Evolutionary conservation across 2,797 vertebrate species (phyloP).

Genomic region (Smutsia temminckii): DNA sequence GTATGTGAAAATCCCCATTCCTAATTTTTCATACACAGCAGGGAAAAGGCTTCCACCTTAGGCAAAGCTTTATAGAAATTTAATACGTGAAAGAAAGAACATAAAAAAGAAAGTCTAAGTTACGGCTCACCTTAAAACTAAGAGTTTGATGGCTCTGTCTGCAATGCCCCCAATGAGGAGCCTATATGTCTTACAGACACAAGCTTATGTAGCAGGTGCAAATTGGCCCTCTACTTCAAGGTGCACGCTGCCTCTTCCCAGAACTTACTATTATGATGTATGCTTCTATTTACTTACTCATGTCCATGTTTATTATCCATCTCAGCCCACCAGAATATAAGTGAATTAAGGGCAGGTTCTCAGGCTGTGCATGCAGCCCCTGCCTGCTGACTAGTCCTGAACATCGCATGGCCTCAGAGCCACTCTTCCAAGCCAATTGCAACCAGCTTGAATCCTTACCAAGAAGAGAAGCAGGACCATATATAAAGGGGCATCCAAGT

Average conservation of each 20-base stretch:
- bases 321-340: background rate
- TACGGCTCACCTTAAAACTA: background rate
- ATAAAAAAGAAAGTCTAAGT: background rate
- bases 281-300: accelerated
- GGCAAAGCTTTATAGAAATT: background rate
- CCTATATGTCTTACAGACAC: too few relatives aligned
- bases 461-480: background rate
- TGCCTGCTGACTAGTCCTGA: accelerated
- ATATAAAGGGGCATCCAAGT: background rate
- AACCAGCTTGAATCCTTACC: background rate
- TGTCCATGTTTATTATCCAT: accelerated
- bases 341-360: background rate
- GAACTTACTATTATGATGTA: accelerated
- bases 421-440: background rate
- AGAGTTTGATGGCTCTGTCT: too few relatives aligned
- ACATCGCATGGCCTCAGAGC: background rate
- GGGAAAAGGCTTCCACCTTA: background rate
- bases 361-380: accelerated
- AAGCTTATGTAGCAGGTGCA: too few relatives aligned
- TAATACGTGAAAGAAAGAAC: background rate
- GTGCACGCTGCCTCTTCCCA: accelerated
- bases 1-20: background rate
- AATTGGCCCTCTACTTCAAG: too few relatives aligned
- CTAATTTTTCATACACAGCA: background rate
- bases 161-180: too few relatives aligned